Base-by-base conservation (phyloP, 92 coral and sea anemone species). In the Porites lobata region DNA sequence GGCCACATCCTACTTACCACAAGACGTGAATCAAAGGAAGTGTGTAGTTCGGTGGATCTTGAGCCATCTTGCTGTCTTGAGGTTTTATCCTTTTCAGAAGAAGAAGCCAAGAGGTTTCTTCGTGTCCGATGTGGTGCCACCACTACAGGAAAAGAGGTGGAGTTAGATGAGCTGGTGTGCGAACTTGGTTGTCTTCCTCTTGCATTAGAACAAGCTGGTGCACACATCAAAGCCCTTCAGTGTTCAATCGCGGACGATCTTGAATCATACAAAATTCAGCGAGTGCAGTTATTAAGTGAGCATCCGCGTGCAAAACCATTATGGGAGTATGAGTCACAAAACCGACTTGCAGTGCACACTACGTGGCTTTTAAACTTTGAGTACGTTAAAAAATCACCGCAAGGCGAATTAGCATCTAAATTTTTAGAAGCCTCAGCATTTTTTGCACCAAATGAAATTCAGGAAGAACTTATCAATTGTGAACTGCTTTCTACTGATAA, bases 1-100 rank as follows among this genome's bases (percentile, higher is more conserved):
- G 98, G 98, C 6, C 98, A 92, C 67, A 50, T 94, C 19, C 43
- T 94, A 6, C 88, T 94, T 22, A 94, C 94, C 1, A 92, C 98
- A 53, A 80, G 98, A 78, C 85, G 98, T 84, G 92, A 94, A 20
- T 79, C 83, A 56, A 76, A 66, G 32, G 87, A 78, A 58, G 56
- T 91, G 7, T n/a, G 64, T 78, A 90, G 89, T 24, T 90, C 80
- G 20, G 50, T 92, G 24, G 88, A 81, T 15, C 59, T 94, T 22
- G 85, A 86, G 11, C 54, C 77, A 19, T 80, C 75, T 29, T 32
- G 67, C 18, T 90, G 94, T 74, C 58, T 87, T 64, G 92, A 91
- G 26, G 65, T 90, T 22, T 54, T 52, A 11, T 81, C 61, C 65
- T 72, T 90, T 21, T 22, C 84, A 12, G 88, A 75, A 9, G 82